Percentiles rank a stretch among this genome's conserved stretches.
Conservation (phyloP, 2,797 vertebrate species). For the Lacerta agilis region DNA sequence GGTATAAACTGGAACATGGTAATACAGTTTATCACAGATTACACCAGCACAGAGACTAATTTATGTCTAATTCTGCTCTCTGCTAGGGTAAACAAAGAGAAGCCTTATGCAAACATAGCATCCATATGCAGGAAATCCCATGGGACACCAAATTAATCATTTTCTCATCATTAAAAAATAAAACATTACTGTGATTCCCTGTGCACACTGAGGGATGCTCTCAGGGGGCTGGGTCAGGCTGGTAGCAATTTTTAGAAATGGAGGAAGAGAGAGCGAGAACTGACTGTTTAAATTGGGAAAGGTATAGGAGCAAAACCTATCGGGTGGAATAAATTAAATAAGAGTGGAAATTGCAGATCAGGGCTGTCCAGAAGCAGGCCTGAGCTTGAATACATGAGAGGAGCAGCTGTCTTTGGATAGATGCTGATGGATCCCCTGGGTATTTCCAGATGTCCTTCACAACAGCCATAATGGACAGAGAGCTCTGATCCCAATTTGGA, state of each 20-base stretch:
- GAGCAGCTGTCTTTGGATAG: neutral
- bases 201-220: neutral
- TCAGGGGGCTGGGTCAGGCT: neutral
- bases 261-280: neutral
- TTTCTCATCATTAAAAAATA: neutral
- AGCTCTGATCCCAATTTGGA: neutral
- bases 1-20: neutral
- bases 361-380: neutral
- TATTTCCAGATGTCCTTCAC: neutral
- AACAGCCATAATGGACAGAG: neutral
- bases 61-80: neutral
- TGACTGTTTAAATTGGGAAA: neutral
- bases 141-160: neutral
- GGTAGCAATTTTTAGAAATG: neutral
- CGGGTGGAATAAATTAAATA: neutral
- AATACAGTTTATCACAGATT: neutral
- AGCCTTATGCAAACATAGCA: neutral
- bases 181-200: neutral
- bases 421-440: neutral
- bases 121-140: neutral
- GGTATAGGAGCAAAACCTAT: neutral
- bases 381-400: rapidly evolving
- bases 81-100: neutral
- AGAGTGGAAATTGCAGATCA: neutral
- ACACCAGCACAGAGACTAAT: neutral